Conservation (phyloP, 2,888 invertebrate genomes). For the Xestia sexstrigata region DNA sequence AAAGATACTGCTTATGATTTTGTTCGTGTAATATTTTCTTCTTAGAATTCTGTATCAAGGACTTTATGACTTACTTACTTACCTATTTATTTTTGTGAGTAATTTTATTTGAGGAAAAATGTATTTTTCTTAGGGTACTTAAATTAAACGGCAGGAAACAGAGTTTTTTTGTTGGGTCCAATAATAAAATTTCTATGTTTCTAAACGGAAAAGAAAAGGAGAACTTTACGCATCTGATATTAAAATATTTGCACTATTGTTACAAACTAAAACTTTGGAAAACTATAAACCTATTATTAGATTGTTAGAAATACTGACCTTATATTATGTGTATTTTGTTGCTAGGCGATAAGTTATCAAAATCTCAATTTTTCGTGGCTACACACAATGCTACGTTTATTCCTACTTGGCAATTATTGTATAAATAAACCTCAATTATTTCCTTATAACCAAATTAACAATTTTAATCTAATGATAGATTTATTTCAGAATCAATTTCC, state of each 20-base stretch:
- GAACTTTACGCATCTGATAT: neutral
- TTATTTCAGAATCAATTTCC: neutral
- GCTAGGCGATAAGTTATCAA: too few species aligned
- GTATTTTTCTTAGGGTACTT: neutral
- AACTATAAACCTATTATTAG: too few species aligned
- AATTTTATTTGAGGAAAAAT: neutral
- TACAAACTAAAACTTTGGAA: neutral
- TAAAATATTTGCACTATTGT: neutral
- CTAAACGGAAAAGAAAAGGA: neutral
- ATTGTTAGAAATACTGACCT: neutral
- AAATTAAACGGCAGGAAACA: neutral
- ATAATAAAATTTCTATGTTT: too few species aligned
- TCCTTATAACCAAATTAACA: neutral
- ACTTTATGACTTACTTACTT: neutral
- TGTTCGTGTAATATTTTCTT: slow-evolving; percentile 8
- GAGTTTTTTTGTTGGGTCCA: neutral
- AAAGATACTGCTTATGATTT: neutral
- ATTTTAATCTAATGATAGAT: neutral
- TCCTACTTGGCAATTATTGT: neutral
- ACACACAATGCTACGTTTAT: neutral
- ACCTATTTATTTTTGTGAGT: neutral
- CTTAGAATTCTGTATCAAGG: neutral
- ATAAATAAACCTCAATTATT: too few species aligned
- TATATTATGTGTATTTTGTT: neutral
- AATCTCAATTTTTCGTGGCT: neutral